These are phyloP conservation scores for Podabrus alpinus DNA, from an alignment of 2,888 invertebrate species.

Conservation along the genomic window DNA sequence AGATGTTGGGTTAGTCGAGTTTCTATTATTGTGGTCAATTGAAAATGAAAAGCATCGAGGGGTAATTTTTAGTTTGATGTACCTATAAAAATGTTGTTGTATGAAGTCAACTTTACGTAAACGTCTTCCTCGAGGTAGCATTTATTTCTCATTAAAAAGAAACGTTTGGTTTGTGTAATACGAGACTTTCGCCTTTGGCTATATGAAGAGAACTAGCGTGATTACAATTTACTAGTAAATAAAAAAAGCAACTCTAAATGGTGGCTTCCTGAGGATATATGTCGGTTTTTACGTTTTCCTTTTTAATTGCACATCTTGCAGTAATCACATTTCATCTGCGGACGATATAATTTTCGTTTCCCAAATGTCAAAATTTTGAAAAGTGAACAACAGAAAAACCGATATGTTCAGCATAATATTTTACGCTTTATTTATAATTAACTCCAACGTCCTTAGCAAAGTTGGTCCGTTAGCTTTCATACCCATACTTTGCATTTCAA, in stretches of 20 bases:
- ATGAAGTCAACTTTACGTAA: not conserved
- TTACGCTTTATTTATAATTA: not conserved
- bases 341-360: not conserved
- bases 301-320: conserved; percentile 18
- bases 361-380: not conserved
- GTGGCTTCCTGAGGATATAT: conserved; percentile 25
- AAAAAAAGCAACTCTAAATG: conserved; percentile 19
- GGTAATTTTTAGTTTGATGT: not conserved
- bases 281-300: not conserved
- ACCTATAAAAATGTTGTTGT: not conserved
- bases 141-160: not conserved
- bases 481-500: not conserved
- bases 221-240: conserved; percentile 19
- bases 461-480: not conserved
- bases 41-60: conserved; percentile 14
- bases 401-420: not conserved
- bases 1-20: conserved; percentile 16
- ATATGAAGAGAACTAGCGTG: conserved; percentile 21
- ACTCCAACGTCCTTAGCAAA: not conserved
- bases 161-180: conserved; percentile 9
- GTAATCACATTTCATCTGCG: not conserved
- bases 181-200: conserved; percentile 5
- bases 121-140: not conserved
- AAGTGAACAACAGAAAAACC: not conserved
- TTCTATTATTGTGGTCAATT: conserved; percentile 26